Conservation (phyloP, 2,888 invertebrate genomes). For the Hemistola chrysoprasaria region DNA sequence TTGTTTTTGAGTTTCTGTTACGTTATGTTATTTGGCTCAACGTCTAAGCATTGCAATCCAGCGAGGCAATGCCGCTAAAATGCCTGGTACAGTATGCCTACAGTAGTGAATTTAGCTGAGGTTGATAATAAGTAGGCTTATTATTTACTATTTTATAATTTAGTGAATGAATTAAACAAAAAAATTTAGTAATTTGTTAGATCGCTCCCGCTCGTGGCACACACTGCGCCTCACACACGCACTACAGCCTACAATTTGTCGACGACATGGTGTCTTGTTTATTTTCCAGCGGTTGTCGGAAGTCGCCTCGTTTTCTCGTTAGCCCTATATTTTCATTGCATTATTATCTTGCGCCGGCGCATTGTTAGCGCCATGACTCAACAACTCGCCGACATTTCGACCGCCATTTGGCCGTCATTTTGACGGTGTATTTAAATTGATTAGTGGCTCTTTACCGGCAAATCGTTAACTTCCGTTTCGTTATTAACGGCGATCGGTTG, state of each 20-base stretch:
- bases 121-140: too few relatives aligned
- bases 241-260: conserved; percentile 32
- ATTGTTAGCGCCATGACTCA: conserved; percentile 53
- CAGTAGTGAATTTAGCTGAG: too few relatives aligned
- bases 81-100: too few relatives aligned
- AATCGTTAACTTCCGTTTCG: conserved; percentile 41
- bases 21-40: too few relatives aligned
- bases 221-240: conserved; percentile 17
- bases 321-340: conserved; percentile 57
- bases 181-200: not conserved
- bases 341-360: conserved; percentile 37
- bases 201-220: conserved; percentile 26
- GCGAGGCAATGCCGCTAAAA: too few relatives aligned
- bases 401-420: conserved; percentile 18
- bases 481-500: conserved; percentile 29
- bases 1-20: too few relatives aligned
- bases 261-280: conserved; percentile 56
- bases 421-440: conserved; percentile 31
- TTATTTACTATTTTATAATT: too few relatives aligned
- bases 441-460: conserved; percentile 33
- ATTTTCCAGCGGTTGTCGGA: conserved; percentile 56
- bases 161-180: too few relatives aligned
- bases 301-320: conserved; percentile 54
- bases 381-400: conserved; percentile 22
- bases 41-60: too few relatives aligned